These are phyloP conservation scores for Leucophora obtusa DNA, from an alignment of 2,888 invertebrate species.

Conservation along the genomic window DNA sequence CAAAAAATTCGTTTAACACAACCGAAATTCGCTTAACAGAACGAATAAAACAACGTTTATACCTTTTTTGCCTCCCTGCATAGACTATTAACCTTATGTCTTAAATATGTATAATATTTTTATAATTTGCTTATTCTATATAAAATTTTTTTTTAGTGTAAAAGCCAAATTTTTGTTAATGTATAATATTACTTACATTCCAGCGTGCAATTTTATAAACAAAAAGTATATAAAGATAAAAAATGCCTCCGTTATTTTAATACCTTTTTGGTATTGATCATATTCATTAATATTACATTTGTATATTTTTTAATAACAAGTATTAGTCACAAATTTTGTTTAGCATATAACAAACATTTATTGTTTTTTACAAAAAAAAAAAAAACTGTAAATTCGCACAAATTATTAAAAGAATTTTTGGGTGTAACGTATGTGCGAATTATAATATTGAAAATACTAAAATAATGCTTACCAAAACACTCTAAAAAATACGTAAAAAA, in stretches of 20 bases:
- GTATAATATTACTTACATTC: conserved; percentile 68
- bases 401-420: conserved; percentile 65
- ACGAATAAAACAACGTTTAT: no score
- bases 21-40: no score
- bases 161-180: conserved; percentile 30
- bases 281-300: conserved; percentile 10
- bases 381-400: conserved; percentile 62
- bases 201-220: conserved; percentile 68
- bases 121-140: background rate
- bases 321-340: conserved; percentile 57
- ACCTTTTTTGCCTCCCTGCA: no score
- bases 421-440: conserved; percentile 75
- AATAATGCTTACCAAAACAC: conserved; percentile 32
- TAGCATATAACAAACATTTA: conserved; percentile 38
- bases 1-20: no score
- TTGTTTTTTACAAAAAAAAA: conserved; percentile 57
- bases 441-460: conserved; percentile 2
- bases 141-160: background rate
- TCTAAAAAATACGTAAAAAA: conserved; percentile 20
- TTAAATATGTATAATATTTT: no score
- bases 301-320: conserved; percentile 39
- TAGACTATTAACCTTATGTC: no score
- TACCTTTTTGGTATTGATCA: conserved; percentile 6
- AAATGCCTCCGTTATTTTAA: conserved; percentile 68
- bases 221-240: conserved; percentile 14